Percentiles rank a stretch among this genome's conserved stretches.
phyloP scores from a whole-genome alignment of 1,140 invertebrate species.

The Rhagoletis pomonella region DNA sequence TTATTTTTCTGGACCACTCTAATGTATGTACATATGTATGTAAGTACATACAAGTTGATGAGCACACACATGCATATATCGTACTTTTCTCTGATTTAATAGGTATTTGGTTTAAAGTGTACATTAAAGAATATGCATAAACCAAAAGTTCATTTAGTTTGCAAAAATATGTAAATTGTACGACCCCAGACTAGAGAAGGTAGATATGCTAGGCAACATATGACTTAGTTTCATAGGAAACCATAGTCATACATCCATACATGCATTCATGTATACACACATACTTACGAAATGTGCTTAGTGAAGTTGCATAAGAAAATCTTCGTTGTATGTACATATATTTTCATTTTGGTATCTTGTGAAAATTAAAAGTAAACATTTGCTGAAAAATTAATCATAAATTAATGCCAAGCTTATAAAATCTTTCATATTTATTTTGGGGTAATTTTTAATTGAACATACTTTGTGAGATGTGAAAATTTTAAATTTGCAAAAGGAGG shows the following conservation, averaged over 20 bases:
- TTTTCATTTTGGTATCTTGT: neutral
- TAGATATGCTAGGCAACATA: neutral
- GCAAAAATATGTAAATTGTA: neutral
- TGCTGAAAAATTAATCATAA: neutral
- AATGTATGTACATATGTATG: too few species aligned
- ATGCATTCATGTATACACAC: neutral
- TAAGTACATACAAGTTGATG: too few species aligned
- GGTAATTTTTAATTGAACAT: too few species aligned
- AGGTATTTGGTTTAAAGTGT: neutral
- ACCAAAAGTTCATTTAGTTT: neutral
- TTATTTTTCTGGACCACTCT: too few species aligned
- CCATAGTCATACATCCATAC: neutral
- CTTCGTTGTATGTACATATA: neutral
- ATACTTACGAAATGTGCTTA: neutral
- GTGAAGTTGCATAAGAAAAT: neutral
- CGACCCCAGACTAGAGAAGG: neutral
- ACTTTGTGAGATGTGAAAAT: too few species aligned
- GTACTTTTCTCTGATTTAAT: too few species aligned
- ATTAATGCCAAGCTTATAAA: neutral
- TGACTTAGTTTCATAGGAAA: neutral
- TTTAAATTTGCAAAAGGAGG: too few species aligned
- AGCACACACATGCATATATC: too few species aligned
- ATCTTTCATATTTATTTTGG: neutral
- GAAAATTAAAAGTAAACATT: neutral
- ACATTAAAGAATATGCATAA: slow-evolving; percentile 8